A percentile compares a stretch with the other conserved stretches of the same genome.
These are phyloP conservation scores for Nasalis larvatus DNA, from an alignment of 2,113 vertebrate species.

Conservation along the genomic window DNA sequence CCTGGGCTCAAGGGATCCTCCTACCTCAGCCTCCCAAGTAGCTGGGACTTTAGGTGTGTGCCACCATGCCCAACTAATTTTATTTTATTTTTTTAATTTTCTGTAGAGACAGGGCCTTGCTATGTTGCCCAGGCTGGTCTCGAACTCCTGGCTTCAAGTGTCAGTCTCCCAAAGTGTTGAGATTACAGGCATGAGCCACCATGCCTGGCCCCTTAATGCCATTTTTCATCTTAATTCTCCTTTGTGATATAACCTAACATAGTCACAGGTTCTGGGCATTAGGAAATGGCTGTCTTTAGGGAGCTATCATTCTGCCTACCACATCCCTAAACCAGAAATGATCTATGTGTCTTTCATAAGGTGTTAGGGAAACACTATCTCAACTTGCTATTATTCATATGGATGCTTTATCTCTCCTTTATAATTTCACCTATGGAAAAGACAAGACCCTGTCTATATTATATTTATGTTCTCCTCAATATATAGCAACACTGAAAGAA, in stretches of 20 bases:
- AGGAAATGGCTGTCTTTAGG: background rate
- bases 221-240: background rate
- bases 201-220: background rate
- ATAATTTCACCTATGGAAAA: background rate
- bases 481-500: background rate
- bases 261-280: background rate
- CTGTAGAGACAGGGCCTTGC: no score
- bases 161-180: no score
- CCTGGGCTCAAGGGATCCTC: no score
- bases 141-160: no score
- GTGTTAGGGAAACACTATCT: background rate
- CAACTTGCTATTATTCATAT: background rate
- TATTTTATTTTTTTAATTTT: no score
- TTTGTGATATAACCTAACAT: background rate
- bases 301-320: background rate
- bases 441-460: background rate
- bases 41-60: no score
- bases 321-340: background rate
- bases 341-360: background rate
- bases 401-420: background rate
- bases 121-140: no score
- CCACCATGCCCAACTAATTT: no score
- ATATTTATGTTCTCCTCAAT: background rate
- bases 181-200: no score
- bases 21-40: no score